Base-by-base conservation (phyloP, 2,888 invertebrate genomes). In the Andrena hattorfiana region DNA sequence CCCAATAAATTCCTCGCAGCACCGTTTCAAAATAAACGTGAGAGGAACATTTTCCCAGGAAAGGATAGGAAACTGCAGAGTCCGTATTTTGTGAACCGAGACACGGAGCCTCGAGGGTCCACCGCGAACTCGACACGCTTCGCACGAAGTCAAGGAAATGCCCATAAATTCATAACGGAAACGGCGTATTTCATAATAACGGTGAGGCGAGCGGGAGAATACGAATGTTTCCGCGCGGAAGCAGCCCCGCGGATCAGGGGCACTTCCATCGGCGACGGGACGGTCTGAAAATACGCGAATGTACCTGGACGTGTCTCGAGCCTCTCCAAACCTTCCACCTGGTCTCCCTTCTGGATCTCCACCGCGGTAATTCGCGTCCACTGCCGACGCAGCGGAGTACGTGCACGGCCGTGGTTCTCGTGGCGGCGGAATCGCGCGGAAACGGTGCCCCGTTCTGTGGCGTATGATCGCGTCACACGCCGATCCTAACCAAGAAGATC, bases 361-460 rank as follows among this genome's bases (percentile, higher is more conserved):
- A 84, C 77, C 81, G 74, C 74, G 77, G 75, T 60, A 63, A 49
- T 77, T 78, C 48, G 60, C 32, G 80, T 86, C 73, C 78, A 86
- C 84, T 81, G 86, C 80, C 72, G 20, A 83, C 60, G 86, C 86
- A 77, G 86, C 64, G 84, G 78, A 70, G 35, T 23, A 56, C 78
- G 76, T 72, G 49, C 68, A 54, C 59, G 78, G 73, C 69, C 78
- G 75, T 86, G 68, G 73, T 56, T 69, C 56, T 77, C 62, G 77
- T 80, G 74, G 77, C 63, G 84, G 54, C 63, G 48, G 30, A 35
- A 77, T 72, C 56, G 10, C 54, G 56, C 73, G 42, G 30, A 20
- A 49, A 75, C 48, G 62, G 13, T 72, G 54, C 62, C 69, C 30
- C 42, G 23, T 23, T 48, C n/a, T 13, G 66, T 49, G 48, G 56